These are phyloP conservation scores for Caenorhabditis becei DNA, from an alignment of 2,888 invertebrate genomes.

Conservation along the genomic window DNA sequence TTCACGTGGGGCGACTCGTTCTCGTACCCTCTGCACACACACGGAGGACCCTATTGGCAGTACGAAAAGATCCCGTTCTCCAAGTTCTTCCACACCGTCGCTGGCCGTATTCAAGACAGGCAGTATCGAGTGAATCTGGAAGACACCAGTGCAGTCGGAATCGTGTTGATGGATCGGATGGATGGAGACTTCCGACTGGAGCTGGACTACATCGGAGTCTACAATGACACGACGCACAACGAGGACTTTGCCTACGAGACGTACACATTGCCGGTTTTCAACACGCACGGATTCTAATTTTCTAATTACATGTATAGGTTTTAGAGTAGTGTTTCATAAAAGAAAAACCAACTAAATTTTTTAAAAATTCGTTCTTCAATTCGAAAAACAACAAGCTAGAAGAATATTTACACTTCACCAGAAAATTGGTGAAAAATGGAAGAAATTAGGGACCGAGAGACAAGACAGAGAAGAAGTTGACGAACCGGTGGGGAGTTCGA, in stretches of 20 bases:
- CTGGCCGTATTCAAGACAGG: constrained; percentile 79
- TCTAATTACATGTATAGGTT: not conserved
- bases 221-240: constrained; percentile 88
- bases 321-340: not conserved
- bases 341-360: constrained; percentile 7
- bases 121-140: constrained; percentile 72
- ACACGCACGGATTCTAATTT: constrained; percentile 73
- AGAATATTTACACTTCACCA: constrained; percentile 56
- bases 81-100: constrained; percentile 78
- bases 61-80: constrained; percentile 84
- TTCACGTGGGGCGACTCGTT: constrained; percentile 92
- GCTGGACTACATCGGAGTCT: constrained; percentile 93
- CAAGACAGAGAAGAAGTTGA: constrained; percentile 28
- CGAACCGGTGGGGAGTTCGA: constrained; percentile 47
- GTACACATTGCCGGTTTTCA: constrained; percentile 85
- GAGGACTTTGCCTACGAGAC: constrained; percentile 96
- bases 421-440: constrained; percentile 23
- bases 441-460: constrained; percentile 29
- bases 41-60: constrained; percentile 98
- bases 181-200: constrained; percentile 92
- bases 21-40: constrained; percentile 91
- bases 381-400: constrained; percentile 44
- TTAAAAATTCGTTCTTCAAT: constrained; percentile 39
- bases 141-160: constrained; percentile 90
- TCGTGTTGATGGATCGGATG: constrained; percentile 89